phyloP scores from a whole-genome alignment of 2,113 vertebrate species.

The Trichechus manatus region DNA sequence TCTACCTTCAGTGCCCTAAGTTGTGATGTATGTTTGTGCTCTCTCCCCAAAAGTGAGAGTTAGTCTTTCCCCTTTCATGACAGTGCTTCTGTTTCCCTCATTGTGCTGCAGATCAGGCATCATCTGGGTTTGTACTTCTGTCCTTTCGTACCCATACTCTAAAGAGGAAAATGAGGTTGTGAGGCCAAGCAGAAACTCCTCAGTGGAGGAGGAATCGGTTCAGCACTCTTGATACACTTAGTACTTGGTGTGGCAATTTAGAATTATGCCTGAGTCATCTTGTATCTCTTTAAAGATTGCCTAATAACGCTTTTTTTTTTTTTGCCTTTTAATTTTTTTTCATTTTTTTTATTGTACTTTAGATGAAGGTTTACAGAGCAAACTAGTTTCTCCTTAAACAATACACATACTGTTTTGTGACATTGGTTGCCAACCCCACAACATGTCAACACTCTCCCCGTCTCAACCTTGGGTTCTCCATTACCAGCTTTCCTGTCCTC shows the following conservation, averaged over 20 bases:
- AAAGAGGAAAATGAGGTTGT: neutral
- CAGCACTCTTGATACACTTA: neutral
- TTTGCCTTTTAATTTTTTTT: too few species aligned
- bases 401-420: too few species aligned
- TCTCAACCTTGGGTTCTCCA: too few species aligned
- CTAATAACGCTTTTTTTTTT: neutral
- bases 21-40: neutral
- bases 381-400: too few species aligned
- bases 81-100: fast-evolving
- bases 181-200: neutral
- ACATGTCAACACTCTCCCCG: too few species aligned
- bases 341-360: too few species aligned
- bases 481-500: too few species aligned
- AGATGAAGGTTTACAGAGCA: too few species aligned
- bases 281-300: neutral
- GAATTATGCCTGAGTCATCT: neutral
- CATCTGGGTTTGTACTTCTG: neutral
- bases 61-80: neutral
- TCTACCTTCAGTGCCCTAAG: neutral
- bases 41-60: neutral
- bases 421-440: too few species aligned
- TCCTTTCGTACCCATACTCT: neutral
- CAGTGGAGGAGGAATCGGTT: neutral
- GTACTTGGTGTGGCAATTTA: neutral
- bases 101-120: neutral